Evolutionary conservation across 2,888 invertebrate species (phyloP).

Genomic region (Xestia c-nigrum): DNA sequence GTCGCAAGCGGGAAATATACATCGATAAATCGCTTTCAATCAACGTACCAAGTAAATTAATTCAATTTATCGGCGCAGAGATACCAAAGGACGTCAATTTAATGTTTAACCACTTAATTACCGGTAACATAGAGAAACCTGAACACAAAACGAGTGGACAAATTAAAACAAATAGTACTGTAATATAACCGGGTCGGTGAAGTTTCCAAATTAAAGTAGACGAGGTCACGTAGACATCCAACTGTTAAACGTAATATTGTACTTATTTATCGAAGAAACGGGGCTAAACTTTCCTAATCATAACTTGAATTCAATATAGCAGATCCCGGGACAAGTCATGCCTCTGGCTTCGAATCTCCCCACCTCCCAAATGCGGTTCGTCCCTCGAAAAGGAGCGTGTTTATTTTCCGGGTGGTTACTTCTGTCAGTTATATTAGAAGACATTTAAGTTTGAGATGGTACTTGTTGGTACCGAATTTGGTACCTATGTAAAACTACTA

Average conservation of each 20-base stretch:
- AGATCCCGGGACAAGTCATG: slow-evolving; percentile 75
- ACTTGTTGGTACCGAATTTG: slow-evolving; percentile 28
- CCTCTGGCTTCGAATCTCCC: slow-evolving; percentile 79
- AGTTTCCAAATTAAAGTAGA: slow-evolving; percentile 54
- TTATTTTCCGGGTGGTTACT: slow-evolving; percentile 86
- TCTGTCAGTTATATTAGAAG: slow-evolving; percentile 73
- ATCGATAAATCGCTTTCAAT: slow-evolving; percentile 35
- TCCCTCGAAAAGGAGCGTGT: slow-evolving; percentile 77
- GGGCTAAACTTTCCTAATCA: slow-evolving; percentile 80
- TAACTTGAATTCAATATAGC: slow-evolving; percentile 84
- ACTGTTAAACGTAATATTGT: slow-evolving; percentile 66
- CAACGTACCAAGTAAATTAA: slow-evolving; percentile 38
- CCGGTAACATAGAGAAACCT: slow-evolving; percentile 21
- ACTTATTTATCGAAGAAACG: slow-evolving; percentile 69
- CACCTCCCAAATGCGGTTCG: slow-evolving; percentile 68
- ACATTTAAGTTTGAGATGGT: slow-evolving; percentile 58
- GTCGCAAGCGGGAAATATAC: slow-evolving; percentile 23
- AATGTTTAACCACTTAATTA: slow-evolving; percentile 40
- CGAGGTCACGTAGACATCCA: slow-evolving; percentile 55
- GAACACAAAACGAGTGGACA: slow-evolving; percentile 16
- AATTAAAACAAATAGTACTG: slow-evolving; percentile 26
- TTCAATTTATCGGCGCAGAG: slow-evolving; percentile 24
- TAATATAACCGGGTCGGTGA: slow-evolving; percentile 21
- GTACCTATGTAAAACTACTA: not conserved
- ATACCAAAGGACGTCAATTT: slow-evolving; percentile 24